Conservation (phyloP, 2,888 invertebrate species). For the Eudemis profundana region DNA sequence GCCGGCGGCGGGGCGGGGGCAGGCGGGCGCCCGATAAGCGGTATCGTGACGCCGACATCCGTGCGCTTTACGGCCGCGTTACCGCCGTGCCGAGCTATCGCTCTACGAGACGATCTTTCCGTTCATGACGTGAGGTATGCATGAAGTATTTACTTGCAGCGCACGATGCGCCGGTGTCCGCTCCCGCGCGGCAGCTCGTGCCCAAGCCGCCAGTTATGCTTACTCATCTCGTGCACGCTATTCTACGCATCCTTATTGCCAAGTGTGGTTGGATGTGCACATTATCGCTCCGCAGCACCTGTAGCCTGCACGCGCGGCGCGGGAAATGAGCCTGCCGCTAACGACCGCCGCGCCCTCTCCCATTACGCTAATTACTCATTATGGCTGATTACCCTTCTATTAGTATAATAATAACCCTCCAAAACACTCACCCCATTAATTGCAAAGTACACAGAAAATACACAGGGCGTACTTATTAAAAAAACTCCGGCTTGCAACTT, state of each 20-base stretch:
- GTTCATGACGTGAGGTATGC: no score
- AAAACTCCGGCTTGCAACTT: no score
- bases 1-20: constrained; percentile 15
- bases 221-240: no score
- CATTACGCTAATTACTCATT: constrained; percentile 36
- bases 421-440: constrained; percentile 12
- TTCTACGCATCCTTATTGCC: no score
- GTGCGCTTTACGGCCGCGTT: constrained; percentile 35
- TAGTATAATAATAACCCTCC: constrained; percentile 11
- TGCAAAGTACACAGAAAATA: background rate
- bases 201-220: no score
- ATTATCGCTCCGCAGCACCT: no score
- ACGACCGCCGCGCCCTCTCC: constrained; percentile 14
- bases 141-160: no score
- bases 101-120: constrained; percentile 19
- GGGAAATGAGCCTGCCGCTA: constrained; percentile 6
- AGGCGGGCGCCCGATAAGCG: constrained; percentile 38
- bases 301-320: no score
- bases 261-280: no score
- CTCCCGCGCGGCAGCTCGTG: no score
- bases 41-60: constrained; percentile 27
- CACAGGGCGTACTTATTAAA: background rate
- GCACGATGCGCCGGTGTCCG: no score
- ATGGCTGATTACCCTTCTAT: constrained; percentile 32
- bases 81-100: constrained; percentile 25